Base-by-base conservation (phyloP, 2,888 invertebrate genomes). In the Amphimallon solstitiale region DNA sequence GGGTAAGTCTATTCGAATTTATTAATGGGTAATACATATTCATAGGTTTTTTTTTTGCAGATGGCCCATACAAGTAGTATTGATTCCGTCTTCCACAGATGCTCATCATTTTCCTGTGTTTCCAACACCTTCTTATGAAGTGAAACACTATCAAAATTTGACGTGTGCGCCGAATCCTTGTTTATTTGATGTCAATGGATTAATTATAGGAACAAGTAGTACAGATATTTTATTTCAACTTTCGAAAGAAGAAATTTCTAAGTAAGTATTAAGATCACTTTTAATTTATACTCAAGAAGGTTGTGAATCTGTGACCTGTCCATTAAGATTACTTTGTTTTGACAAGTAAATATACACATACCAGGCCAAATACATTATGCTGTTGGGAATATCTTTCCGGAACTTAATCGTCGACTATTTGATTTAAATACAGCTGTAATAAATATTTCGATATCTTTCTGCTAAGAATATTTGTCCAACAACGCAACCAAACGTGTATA, bases 191-290 rank as follows among this genome's bases (percentile, higher is more conserved):
- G 84, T 97, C 56, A 88, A 90, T 73, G 95, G 94, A 2, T 79
- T 96, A 0, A 81, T 90, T 2, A 82, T 97, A 64, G 94, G 92
- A 0, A 83, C 92, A 21, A 95, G 95, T 2, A 90, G 95, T 21
- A 89, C 90, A 0, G 97, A 97, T 79, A 85, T 92, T 43, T 83
- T 97, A 6, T 91, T 93, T 84, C 93, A 96, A 78, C 82, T 97
- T 29, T 88, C 91, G 48, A 89, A 89, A 75, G 90, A 92, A 76
- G 96, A 96, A 82, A 86, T 94, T 10, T 70, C 68, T 15, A 67
- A 62, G 67, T 70, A 65, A 62, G 38, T 52, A 21, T 63, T 48
- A 14, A 46, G 5, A 23, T n/a, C n/a, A n/a, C n/a, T n/a, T n/a
- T n/a, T n/a, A n/a, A n/a, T n/a, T n/a, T n/a, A n/a, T n/a, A n/a